A percentile compares a stretch with the other conserved stretches of the same genome.
These are phyloP conservation scores for Amblyteles armatorius DNA, from an alignment of 2,888 invertebrate species.

Conservation along the genomic window DNA sequence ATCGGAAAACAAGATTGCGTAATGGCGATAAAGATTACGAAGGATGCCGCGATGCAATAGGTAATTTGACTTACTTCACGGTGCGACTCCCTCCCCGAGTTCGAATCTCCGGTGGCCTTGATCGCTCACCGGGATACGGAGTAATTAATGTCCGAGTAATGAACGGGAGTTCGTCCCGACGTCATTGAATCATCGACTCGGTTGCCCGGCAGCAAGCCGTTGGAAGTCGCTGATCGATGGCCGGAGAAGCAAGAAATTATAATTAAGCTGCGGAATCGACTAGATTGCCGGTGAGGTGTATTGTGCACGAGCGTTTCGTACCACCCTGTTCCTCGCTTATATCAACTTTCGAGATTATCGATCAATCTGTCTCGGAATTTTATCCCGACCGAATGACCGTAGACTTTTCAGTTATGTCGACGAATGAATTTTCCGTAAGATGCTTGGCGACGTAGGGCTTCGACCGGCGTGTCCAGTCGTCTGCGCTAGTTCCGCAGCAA, in stretches of 20 bases:
- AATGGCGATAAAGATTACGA: constrained; percentile 23
- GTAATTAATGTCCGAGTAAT: constrained; percentile 63
- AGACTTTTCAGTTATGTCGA: constrained; percentile 11
- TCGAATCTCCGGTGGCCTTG: constrained; percentile 58
- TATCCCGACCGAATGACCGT: constrained; percentile 5
- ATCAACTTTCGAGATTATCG: constrained; percentile 38
- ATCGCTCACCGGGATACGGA: constrained; percentile 60
- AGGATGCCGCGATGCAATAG: not conserved
- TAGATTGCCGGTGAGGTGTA: constrained; percentile 50
- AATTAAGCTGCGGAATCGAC: constrained; percentile 64
- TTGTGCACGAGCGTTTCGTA: constrained; percentile 18
- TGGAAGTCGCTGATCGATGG: constrained; percentile 55
- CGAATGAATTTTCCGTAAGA: constrained; percentile 8
- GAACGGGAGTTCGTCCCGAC: constrained; percentile 57
- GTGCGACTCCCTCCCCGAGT: not conserved
- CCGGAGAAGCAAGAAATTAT: constrained; percentile 53
- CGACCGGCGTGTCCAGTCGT: constrained; percentile 26
- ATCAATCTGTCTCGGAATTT: constrained; percentile 46
- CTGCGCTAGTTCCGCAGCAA: constrained; percentile 73
- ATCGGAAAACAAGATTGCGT: constrained; percentile 5
- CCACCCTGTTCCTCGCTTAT: constrained; percentile 34
- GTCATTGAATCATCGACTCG: constrained; percentile 59
- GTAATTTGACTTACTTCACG: constrained; percentile 15
- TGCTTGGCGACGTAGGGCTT: not conserved
- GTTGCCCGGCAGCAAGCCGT: constrained; percentile 13